Conservation (phyloP, 1,140 invertebrate genomes). For the Elymnias hypermnestra region DNA sequence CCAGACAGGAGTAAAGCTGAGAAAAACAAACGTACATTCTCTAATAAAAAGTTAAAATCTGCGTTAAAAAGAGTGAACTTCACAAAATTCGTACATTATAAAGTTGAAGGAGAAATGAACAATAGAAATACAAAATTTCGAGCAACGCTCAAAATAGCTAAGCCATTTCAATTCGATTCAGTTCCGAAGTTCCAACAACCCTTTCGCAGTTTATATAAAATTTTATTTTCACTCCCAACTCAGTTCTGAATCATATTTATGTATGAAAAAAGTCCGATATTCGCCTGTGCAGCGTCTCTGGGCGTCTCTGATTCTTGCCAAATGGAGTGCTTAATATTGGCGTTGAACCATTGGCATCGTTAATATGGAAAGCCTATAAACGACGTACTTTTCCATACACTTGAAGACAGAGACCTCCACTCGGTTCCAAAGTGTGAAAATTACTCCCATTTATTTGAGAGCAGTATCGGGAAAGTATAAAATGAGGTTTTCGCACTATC, state of each 20-base stretch:
- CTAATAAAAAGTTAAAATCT: neutral
- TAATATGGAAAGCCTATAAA: constrained; percentile 27
- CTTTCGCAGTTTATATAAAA: constrained; percentile 40
- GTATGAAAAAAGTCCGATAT: constrained; percentile 53
- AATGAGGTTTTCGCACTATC: constrained; percentile 58
- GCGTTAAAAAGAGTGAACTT: no score
- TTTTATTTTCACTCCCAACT: constrained; percentile 40
- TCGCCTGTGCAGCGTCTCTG: constrained; percentile 41
- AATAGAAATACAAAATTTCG: constrained; percentile 11
- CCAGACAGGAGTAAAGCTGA: neutral
- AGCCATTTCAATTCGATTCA: constrained; percentile 46
- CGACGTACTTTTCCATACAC: constrained; percentile 12
- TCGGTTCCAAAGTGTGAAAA: constrained; percentile 5
- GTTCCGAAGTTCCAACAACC: constrained; percentile 27
- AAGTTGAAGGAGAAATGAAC: constrained; percentile 17
- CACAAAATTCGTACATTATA: constrained; percentile 7
- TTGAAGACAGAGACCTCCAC: constrained; percentile 7
- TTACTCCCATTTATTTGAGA: constrained; percentile 11
- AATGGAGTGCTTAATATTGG: constrained; percentile 62
- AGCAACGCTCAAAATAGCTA: constrained; percentile 15
- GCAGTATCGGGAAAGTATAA: constrained; percentile 19
- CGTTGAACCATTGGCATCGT: constrained; percentile 45
- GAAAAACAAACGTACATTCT: neutral
- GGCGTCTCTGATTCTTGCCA: constrained; percentile 45
- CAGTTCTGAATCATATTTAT: constrained; percentile 33